A percentile compares a stretch with the other conserved stretches of the same genome.
phyloP scores from a whole-genome alignment of 2,888 invertebrate species.

The Holacanthella duospinosa region DNA sequence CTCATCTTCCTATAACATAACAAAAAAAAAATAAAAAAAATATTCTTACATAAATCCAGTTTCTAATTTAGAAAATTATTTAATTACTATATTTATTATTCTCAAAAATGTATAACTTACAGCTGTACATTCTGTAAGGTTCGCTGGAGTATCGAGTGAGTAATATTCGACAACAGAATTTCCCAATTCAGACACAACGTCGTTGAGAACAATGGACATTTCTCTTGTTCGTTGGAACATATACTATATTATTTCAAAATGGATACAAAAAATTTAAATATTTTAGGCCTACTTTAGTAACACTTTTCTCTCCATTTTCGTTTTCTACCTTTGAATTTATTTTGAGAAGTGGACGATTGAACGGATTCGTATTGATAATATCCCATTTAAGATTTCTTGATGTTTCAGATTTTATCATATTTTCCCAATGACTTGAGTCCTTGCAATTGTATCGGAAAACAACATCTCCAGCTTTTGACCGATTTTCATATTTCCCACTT shows the following conservation, averaged over 20 bases:
- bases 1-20: slow-evolving; percentile 42
- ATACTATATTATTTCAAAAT: slow-evolving; percentile 38
- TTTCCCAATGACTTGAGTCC: slow-evolving; percentile 13
- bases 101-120: slow-evolving; percentile 38
- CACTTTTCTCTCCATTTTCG: not conserved
- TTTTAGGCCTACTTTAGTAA: not conserved
- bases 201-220: slow-evolving; percentile 43
- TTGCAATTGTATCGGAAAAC: slow-evolving; percentile 42
- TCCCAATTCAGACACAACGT: slow-evolving; percentile 41
- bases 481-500: slow-evolving; percentile 40
- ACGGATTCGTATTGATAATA: not conserved
- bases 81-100: too few species aligned
- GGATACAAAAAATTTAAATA: not conserved
- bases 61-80: not conserved
- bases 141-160: slow-evolving; percentile 40
- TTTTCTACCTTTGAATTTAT: not conserved
- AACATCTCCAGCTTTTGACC: slow-evolving; percentile 52
- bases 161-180: slow-evolving; percentile 39
- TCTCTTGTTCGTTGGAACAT: slow-evolving; percentile 49
- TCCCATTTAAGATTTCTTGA: too few species aligned
- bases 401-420: not conserved
- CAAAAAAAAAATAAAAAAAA: not conserved
- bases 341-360: not conserved
- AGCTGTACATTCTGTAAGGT: slow-evolving; percentile 40
- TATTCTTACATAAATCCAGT: not conserved